phyloP scores from a whole-genome alignment of 2,888 invertebrate genomes.

The Temnothorax rugatulus region DNA sequence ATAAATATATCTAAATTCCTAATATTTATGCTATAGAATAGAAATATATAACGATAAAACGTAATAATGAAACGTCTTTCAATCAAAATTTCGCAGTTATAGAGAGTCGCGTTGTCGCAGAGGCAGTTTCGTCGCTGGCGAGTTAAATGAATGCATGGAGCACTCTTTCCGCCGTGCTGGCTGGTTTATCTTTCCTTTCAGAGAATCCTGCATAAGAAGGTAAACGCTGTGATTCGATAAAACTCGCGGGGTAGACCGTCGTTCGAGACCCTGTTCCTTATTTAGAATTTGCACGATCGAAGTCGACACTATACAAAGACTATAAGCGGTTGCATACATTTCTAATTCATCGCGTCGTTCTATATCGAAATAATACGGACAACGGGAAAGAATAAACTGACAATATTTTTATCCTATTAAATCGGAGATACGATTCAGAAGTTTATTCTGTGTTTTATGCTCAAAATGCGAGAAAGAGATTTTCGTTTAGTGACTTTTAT shows the following conservation, averaged over 20 bases:
- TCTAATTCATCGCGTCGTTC: slow-evolving; percentile 41
- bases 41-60: neutral
- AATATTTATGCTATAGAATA: neutral
- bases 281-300: slow-evolving; percentile 54
- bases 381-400: slow-evolving; percentile 12
- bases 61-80: neutral
- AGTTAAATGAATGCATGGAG: slow-evolving; percentile 10
- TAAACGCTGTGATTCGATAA: slow-evolving; percentile 27
- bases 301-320: slow-evolving; percentile 42
- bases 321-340: slow-evolving; percentile 47
- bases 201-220: neutral
- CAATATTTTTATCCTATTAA: slow-evolving; percentile 20
- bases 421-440: neutral
- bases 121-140: neutral
- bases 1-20: neutral
- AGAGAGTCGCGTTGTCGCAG: neutral
- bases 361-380: slow-evolving; percentile 20
- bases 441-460: neutral
- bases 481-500: neutral
- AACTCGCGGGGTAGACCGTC: slow-evolving; percentile 22
- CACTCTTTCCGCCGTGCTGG: neutral
- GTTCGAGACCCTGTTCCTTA: slow-evolving; percentile 50
- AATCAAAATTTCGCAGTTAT: neutral
- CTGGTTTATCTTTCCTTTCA: slow-evolving; percentile 20
- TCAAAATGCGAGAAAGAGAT: neutral